These are phyloP conservation scores for Chironomus riparius DNA, from an alignment of 2,888 invertebrate genomes.

Conservation along the genomic window DNA sequence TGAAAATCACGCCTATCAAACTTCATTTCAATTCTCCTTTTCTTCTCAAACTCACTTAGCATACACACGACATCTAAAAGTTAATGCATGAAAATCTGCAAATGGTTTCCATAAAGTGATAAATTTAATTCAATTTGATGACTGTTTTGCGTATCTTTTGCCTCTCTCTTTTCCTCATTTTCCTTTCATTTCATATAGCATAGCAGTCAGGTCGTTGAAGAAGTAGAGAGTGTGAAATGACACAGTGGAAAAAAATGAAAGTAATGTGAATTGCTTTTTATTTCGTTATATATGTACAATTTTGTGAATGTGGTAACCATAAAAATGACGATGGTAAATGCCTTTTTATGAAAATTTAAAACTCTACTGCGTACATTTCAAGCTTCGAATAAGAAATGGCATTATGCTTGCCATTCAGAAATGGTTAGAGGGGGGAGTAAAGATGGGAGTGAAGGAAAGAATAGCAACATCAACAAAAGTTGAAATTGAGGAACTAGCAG, in stretches of 20 bases:
- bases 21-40: too few relatives aligned
- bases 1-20: too few relatives aligned
- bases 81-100: neutral
- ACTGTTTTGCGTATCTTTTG: neutral
- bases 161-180: neutral
- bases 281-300: neutral
- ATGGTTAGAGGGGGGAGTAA: neutral
- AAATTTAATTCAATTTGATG: conserved; percentile 26
- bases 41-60: too few relatives aligned
- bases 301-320: neutral
- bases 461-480: neutral
- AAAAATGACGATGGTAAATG: neutral
- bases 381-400: neutral
- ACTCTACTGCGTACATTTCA: neutral
- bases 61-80: neutral
- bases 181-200: too few relatives aligned
- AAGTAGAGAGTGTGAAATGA: neutral
- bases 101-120: neutral
- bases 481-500: neutral
- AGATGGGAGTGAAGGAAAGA: neutral
- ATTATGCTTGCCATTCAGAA: too few relatives aligned
- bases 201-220: neutral
- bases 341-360: neutral
- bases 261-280: neutral
- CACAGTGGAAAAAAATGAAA: neutral